Percentiles rank a stretch among this genome's conserved stretches.
Conservation (phyloP, 2,113 vertebrate genomes). For the Osmerus eperlanus region DNA sequence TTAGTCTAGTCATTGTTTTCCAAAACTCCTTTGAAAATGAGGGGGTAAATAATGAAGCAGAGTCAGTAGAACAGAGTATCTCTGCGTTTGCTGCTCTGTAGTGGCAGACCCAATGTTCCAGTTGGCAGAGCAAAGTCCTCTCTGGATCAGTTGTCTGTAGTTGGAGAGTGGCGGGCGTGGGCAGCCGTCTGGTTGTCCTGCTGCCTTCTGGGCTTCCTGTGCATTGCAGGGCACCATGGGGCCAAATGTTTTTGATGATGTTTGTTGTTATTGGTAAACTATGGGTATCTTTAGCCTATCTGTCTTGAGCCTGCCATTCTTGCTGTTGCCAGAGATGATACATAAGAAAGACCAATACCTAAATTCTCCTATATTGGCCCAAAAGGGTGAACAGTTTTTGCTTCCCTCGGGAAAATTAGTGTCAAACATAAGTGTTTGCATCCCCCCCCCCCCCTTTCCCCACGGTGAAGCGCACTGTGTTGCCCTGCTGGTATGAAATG, state of each 20-base stretch:
- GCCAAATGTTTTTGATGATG: conserved; percentile 8
- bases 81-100: background rate
- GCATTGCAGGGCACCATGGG: background rate
- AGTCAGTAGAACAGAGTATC: too few relatives aligned
- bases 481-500: background rate
- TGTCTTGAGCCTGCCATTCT: too few relatives aligned
- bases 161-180: background rate
- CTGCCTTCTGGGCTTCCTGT: background rate
- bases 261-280: background rate
- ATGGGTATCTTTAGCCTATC: too few relatives aligned
- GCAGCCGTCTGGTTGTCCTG: background rate
- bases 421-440: too few relatives aligned
- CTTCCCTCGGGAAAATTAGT: too few relatives aligned
- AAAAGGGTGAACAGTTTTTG: background rate
- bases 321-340: background rate
- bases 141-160: background rate
- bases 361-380: too few relatives aligned
- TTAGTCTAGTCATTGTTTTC: background rate
- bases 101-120: background rate
- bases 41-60: too few relatives aligned
- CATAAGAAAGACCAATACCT: background rate
- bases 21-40: too few relatives aligned
- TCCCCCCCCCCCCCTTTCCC: background rate
- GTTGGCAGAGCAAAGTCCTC: background rate
- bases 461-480: background rate